Evolutionary conservation across 2,797 vertebrate genomes (phyloP).

Genomic region (Atherinosoma microstoma): DNA sequence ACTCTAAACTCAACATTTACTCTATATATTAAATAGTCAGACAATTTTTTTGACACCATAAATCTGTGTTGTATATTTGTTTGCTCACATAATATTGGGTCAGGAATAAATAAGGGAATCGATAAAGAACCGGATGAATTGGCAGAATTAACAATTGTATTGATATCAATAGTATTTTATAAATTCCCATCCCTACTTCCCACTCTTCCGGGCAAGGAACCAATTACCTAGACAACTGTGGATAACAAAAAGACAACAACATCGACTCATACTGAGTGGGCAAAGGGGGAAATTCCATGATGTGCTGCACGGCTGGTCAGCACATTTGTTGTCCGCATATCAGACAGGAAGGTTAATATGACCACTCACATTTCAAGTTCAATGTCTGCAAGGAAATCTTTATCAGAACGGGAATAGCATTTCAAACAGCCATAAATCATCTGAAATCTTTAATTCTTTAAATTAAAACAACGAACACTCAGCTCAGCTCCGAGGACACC

Average conservation of each 20-base stretch:
- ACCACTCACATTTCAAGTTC: conserved; percentile 30
- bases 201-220: conserved; percentile 19
- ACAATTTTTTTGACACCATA: too few species aligned
- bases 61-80: too few species aligned
- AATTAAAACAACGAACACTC: conserved; percentile 49
- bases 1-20: too few species aligned
- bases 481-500: conserved; percentile 23
- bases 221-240: conserved; percentile 48
- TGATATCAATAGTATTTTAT: too few species aligned
- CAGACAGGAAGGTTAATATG: conserved; percentile 24
- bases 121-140: too few species aligned
- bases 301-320: conserved; percentile 20
- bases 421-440: conserved; percentile 45
- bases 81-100: too few species aligned
- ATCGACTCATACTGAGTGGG: conserved; percentile 15
- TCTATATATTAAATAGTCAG: too few species aligned
- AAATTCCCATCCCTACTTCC: background rate
- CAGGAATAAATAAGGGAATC: too few species aligned
- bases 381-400: conserved; percentile 38
- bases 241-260: conserved; percentile 56
- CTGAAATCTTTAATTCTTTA: conserved; percentile 40
- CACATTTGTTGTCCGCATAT: conserved; percentile 46
- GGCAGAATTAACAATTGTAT: too few species aligned
- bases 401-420: conserved; percentile 22
- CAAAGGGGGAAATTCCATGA: conserved; percentile 15